Percentiles rank a stretch among this genome's conserved stretches.
phyloP scores from a whole-genome alignment of 2,888 invertebrate genomes.

The Xanthostigma xanthostigma region DNA sequence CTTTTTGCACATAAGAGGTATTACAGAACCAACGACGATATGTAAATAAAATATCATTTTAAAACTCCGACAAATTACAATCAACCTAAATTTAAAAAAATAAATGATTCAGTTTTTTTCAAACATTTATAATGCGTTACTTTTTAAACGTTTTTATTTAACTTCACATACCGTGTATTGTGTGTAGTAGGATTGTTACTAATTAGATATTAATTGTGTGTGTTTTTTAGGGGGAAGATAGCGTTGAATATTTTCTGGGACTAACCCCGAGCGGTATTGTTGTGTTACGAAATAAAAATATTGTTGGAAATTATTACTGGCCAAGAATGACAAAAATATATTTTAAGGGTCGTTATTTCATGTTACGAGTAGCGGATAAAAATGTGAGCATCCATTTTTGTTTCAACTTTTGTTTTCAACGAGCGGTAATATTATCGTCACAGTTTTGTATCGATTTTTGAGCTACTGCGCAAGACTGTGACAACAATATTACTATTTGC shows the following conservation, averaged over 20 bases:
- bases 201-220: neutral
- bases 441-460: too few species aligned
- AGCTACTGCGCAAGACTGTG: too few species aligned
- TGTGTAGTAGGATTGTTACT: too few species aligned
- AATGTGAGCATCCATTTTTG: constrained; percentile 50
- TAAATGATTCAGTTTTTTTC: neutral
- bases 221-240: constrained; percentile 73
- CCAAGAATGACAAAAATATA: constrained; percentile 92
- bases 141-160: neutral
- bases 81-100: too few species aligned
- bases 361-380: constrained; percentile 90
- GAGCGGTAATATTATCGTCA: too few species aligned
- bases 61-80: too few species aligned
- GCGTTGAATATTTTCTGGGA: constrained; percentile 90
- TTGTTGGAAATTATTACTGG: constrained; percentile 97
- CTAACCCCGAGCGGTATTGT: constrained; percentile 92
- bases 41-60: too few species aligned
- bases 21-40: too few species aligned
- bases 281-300: constrained; percentile 85
- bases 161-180: too few species aligned
- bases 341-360: constrained; percentile 92
- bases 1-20: too few species aligned
- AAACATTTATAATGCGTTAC: neutral
- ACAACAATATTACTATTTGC: constrained; percentile 4
- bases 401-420: neutral